Conservation (phyloP, 2,113 vertebrate genomes). For the Podarcis cretensis region DNA sequence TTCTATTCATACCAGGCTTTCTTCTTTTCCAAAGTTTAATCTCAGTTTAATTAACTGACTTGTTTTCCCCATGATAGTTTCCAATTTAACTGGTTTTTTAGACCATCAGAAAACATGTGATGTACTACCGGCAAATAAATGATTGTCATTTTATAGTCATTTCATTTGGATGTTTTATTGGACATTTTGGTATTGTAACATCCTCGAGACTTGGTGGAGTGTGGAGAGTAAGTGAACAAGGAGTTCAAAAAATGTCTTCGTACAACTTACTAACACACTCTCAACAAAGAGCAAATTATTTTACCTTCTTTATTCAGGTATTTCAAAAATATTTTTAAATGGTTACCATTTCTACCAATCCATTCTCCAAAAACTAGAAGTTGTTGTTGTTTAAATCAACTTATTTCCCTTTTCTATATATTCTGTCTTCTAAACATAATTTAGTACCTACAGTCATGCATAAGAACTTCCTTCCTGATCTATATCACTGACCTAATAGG, state of each 20-base stretch:
- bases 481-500: neutral
- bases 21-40: slow-evolving; percentile 9
- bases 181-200: neutral
- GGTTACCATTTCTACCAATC: neutral
- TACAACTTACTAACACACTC: neutral
- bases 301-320: neutral
- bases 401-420: neutral
- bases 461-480: neutral
- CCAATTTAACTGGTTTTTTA: neutral
- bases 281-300: neutral
- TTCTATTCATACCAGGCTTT: neutral
- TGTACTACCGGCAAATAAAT: neutral
- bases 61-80: neutral
- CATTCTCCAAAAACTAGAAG: neutral
- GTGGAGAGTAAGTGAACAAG: neutral
- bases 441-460: neutral
- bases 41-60: slow-evolving; percentile 17
- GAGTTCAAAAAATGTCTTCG: neutral
- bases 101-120: neutral
- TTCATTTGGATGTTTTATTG: neutral
- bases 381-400: no score
- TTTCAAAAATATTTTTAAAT: neutral
- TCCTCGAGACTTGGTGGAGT: neutral
- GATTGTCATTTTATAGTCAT: neutral
- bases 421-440: neutral